These are phyloP conservation scores for Gnathonemus echidnorhynchus DNA, from an alignment of 2,113 vertebrate genomes.

Conservation along the genomic window DNA sequence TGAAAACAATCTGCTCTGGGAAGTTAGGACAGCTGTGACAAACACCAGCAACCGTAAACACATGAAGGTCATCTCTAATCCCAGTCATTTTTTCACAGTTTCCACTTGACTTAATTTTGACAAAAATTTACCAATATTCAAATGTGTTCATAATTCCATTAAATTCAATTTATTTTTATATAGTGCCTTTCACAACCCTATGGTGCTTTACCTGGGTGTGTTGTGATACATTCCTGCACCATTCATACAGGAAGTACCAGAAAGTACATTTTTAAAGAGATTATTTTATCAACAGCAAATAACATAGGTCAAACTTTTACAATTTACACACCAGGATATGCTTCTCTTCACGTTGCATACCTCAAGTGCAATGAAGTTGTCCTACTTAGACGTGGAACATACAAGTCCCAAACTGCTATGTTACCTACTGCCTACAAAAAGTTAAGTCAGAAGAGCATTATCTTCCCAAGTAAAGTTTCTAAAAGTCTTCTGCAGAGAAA, in stretches of 20 bases:
- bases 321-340: not conserved
- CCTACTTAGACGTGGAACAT: not conserved
- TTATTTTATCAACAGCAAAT: not conserved
- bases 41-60: not conserved
- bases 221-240: not conserved
- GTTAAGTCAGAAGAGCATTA: not conserved
- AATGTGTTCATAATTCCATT: not conserved
- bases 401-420: not conserved
- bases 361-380: not conserved
- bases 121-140: not conserved
- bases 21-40: not conserved
- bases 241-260: not conserved
- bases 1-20: not conserved
- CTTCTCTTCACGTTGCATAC: not conserved
- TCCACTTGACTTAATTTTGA: not conserved
- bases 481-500: not conserved
- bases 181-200: not conserved
- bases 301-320: not conserved
- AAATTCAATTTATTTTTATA: not conserved
- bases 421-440: not conserved
- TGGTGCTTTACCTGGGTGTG: not conserved
- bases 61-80: constrained; percentile 4
- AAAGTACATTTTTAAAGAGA: not conserved
- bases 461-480: not conserved
- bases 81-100: not conserved